A percentile compares a stretch with the other conserved stretches of the same genome.
These are phyloP conservation scores for Gastracanthus pulcherrimus DNA, from an alignment of 2,888 invertebrate genomes.

Conservation along the genomic window DNA sequence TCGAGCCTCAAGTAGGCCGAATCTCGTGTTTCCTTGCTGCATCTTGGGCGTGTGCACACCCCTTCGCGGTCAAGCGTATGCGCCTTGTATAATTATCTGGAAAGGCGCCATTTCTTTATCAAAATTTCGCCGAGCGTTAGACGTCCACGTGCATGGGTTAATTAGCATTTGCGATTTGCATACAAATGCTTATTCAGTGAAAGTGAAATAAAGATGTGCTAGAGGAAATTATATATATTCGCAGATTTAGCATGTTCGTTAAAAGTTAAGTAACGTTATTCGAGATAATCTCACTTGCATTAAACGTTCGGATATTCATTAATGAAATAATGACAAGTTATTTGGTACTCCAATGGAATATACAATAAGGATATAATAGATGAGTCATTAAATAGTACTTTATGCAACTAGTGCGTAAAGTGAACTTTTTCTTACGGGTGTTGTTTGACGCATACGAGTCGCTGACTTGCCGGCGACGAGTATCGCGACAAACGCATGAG, in stretches of 20 bases:
- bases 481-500: too few relatives aligned
- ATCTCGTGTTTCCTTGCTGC: constrained; percentile 17
- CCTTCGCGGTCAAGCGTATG: neutral
- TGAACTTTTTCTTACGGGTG: too few relatives aligned
- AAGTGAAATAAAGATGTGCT: neutral
- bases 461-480: too few relatives aligned
- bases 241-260: neutral
- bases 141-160: neutral
- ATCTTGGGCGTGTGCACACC: too few relatives aligned
- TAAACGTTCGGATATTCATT: too few relatives aligned
- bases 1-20: constrained; percentile 28
- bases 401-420: too few relatives aligned
- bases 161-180: neutral
- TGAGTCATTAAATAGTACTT: too few relatives aligned
- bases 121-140: neutral
- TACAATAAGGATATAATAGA: too few relatives aligned
- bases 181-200: neutral
- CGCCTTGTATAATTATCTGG: neutral
- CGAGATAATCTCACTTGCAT: too few relatives aligned
- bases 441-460: too few relatives aligned
- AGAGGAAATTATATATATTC: neutral
- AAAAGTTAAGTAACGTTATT: neutral
- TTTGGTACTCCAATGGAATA: too few relatives aligned
- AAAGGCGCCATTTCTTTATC: neutral
- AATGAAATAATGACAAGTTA: too few relatives aligned